phyloP scores from a whole-genome alignment of 2,797 vertebrate species.

The Malurus leucopterus region DNA sequence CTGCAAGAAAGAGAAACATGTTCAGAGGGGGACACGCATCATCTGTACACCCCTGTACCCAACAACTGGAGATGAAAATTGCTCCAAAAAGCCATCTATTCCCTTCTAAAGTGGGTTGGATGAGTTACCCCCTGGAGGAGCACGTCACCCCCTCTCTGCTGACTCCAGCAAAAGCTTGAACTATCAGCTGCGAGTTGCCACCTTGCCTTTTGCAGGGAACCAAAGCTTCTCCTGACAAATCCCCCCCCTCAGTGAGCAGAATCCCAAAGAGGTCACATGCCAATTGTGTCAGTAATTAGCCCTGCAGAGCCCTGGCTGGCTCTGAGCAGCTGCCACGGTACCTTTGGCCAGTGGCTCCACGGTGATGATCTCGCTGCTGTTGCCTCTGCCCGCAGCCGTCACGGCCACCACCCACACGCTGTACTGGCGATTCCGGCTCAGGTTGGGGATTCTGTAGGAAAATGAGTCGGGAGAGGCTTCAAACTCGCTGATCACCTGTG shows the following conservation, averaged over 20 bases:
- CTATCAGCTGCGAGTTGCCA: not conserved
- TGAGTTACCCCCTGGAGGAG: not conserved
- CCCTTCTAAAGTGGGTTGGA: conserved; percentile 7
- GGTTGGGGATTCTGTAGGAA: conserved; percentile 92
- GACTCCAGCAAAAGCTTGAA: conserved; percentile 21
- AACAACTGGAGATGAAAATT: conserved; percentile 6
- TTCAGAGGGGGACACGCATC: not conserved
- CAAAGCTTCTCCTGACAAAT: not conserved
- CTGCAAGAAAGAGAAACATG: not conserved
- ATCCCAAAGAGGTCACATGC: not conserved
- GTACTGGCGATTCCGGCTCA: conserved; percentile 92
- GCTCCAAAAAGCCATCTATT: not conserved
- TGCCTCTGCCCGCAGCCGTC: conserved; percentile 92
- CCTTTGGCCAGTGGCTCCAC: conserved; percentile 95
- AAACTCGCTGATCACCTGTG: conserved; percentile 97
- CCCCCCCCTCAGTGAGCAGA: not conserved
- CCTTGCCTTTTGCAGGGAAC: not conserved
- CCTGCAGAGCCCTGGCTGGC: not conserved
- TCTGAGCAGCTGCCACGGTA: conserved; percentile 45
- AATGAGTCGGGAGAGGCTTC: conserved; percentile 93
- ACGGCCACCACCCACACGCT: conserved; percentile 97
- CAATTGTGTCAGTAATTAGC: not conserved
- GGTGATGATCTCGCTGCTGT: conserved; percentile 94
- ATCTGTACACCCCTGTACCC: not conserved
- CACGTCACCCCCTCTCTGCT: not conserved